Evolutionary conservation across 2,797 vertebrate genomes (phyloP), one percentile per base, ranked within the genome.

Genomic region (Podarcis lilfordi): DNA sequence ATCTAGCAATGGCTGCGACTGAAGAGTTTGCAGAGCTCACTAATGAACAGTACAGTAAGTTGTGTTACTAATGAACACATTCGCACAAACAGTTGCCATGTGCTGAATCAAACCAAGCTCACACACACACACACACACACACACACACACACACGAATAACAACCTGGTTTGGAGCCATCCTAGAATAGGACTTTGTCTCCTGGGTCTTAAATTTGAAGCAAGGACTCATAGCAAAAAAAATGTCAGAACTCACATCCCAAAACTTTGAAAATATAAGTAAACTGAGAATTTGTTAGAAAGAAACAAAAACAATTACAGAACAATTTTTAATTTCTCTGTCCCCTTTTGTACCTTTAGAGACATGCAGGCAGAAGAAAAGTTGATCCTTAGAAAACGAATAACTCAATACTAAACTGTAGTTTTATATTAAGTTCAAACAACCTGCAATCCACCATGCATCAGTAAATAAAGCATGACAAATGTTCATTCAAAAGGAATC

Each of bases 401-500:
- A 88, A 85, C 59, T 87, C 80, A 50, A 74, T 74, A 61, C 37
- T 94, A 92, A 95, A 92, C 27, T 89, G 85, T 78, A 87, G 81
- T 88, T 89, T 92, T 37, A 86, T 93, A 86, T 85, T 81, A 83
- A 71, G 71, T 91, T 88, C 32, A 89, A 80, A 89, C 90, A 40
- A 86, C 74, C 59, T 55, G 92, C 77, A 91, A 69, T 89, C 89
- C 85, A 71, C 32, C 32, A 66, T 89, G 78, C 15, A 92, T 83
- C 85, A 86, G 74, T 37, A 92, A 95, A 95, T 92, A 94, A 93
- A 92, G 91, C 76, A 89, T 69, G 81, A 91, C 61, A 89, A 94
- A 76, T 59, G 17, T 88, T 94, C 43, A 64, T 86, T 93, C 37
- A 83, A 87, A 92, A 90, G 29, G 88, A 94, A 94, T 80, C 40